phyloP scores from a whole-genome alignment of 1,140 invertebrate species.

The Aphis gossypii region DNA sequence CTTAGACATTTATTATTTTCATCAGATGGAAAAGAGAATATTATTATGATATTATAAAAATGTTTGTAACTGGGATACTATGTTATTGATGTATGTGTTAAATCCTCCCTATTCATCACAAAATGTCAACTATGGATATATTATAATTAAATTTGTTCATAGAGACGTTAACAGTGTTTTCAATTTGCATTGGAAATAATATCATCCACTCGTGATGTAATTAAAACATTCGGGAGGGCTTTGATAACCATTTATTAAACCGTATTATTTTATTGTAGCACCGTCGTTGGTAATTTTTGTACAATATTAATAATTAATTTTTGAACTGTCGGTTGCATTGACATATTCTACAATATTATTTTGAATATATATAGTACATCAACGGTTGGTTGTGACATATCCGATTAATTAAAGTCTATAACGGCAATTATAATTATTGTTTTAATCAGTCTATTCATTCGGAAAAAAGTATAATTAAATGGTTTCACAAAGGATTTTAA shows the following conservation, averaged over 20 bases:
- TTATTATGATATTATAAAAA: neutral
- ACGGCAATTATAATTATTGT: conserved; percentile 17
- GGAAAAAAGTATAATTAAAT: conserved; percentile 12
- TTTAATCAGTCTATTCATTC: neutral
- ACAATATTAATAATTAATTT: conserved; percentile 45
- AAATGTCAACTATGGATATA: conserved; percentile 20
- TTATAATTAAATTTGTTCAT: conserved; percentile 6
- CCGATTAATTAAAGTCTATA: conserved; percentile 47
- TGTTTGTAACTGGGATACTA: neutral
- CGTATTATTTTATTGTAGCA: conserved; percentile 7
- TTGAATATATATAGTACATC: neutral
- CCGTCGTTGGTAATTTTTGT: conserved; percentile 28
- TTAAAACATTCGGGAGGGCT: conserved; percentile 5
- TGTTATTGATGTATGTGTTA: neutral
- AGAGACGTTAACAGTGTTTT: conserved; percentile 10
- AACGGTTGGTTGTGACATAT: conserved; percentile 22
- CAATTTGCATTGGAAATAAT: neutral
- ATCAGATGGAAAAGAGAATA: neutral
- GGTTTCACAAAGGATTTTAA: conserved; percentile 30
- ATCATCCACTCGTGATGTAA: neutral
- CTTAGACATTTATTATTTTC: neutral
- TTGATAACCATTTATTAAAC: conserved; percentile 42
- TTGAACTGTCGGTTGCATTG: conserved; percentile 40
- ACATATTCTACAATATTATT: conserved; percentile 33
- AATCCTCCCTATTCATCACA: conserved; percentile 10